Conservation (phyloP, 2,888 invertebrate species). For the Seira musarum region DNA sequence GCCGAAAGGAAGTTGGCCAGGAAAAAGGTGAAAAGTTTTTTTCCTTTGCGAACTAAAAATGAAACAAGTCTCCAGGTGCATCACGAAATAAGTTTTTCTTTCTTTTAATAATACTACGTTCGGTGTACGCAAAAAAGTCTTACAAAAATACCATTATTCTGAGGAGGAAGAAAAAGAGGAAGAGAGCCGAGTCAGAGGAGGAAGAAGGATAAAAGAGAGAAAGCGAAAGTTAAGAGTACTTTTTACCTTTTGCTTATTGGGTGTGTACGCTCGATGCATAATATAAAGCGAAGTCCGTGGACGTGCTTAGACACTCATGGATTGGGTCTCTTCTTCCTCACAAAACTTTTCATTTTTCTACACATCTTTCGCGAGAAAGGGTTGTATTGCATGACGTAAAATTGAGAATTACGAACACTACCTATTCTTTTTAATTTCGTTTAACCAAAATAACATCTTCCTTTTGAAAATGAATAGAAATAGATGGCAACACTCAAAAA, state of each 20-base stretch:
- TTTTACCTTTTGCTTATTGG: not conserved
- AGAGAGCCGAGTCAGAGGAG: too few species aligned
- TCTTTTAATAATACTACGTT: not conserved
- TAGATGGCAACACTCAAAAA: too few species aligned
- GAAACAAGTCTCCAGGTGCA: conserved; percentile 42
- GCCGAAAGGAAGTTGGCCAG: not conserved
- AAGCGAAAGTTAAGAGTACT: conserved; percentile 2
- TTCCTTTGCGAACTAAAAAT: conserved; percentile 10
- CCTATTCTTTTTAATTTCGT: too few species aligned
- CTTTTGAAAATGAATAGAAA: too few species aligned
- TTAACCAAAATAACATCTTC: too few species aligned
- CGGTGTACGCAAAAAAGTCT: not conserved
- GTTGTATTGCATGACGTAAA: not conserved
- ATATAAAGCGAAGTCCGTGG: too few species aligned
- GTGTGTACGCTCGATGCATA: too few species aligned
- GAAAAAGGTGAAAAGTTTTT: conserved; percentile 26
- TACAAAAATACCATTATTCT: not conserved
- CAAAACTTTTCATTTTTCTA: too few species aligned
- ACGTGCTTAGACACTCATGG: too few species aligned
- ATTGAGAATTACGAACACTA: not conserved
- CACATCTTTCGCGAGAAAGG: too few species aligned
- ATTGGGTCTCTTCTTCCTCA: too few species aligned
- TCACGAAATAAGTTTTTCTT: conserved; percentile 15
- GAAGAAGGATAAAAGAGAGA: not conserved
- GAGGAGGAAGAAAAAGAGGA: not conserved